Base-by-base conservation (phyloP, 2,113 vertebrate species). In the Megalops atlanticus region DNA sequence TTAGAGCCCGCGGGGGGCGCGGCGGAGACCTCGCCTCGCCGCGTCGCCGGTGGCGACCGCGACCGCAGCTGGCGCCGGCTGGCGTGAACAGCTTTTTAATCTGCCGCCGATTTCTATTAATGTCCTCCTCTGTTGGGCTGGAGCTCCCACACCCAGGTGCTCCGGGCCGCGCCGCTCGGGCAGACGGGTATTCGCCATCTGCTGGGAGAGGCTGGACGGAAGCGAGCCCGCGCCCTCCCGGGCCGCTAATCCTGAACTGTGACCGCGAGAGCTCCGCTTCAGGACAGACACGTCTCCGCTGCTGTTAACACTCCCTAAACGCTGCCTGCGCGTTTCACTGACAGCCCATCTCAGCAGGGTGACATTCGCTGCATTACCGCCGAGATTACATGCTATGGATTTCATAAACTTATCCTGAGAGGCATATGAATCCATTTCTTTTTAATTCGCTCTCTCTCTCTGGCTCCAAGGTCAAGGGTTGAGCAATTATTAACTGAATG, bases 41-140 rank as follows among this genome's bases (percentile, higher is more conserved):
- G 24, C 10, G 21, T 36, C 18, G 54, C 35, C 35, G 27, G 1
- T 69, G 64, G 64, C 27, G 10, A 21, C 2, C 64, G 16, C 8
- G 64, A 69, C 64, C n/a, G 24, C 54, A 58, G 36, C 76, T 58
- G 38, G 76, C 76, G 36, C 76, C 27, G 58, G 76, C 47, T 38
- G 33, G 27, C 24, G 40, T 36, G 35, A 78, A 41, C 52, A 40
- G 52, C 16, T 68, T 78, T 78, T 78, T 21, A 64, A 78, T 78
- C 68, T 78, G 68, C 52, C 54, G 21, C 52, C 54, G n/a, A 78
- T 78, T 78, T 68, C 54, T 47, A 31, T 68, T n/a, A 68, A 68
- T 18, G 39, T 36, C 36, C 36, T 41, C 41, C 41, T 47, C 64
- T 45, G 39, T 70, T 70, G 58, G 31, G n/a, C 40, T 69, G 27